phyloP scores from a whole-genome alignment of 2,888 invertebrate genomes.

The Flabesymbios commensalis region DNA sequence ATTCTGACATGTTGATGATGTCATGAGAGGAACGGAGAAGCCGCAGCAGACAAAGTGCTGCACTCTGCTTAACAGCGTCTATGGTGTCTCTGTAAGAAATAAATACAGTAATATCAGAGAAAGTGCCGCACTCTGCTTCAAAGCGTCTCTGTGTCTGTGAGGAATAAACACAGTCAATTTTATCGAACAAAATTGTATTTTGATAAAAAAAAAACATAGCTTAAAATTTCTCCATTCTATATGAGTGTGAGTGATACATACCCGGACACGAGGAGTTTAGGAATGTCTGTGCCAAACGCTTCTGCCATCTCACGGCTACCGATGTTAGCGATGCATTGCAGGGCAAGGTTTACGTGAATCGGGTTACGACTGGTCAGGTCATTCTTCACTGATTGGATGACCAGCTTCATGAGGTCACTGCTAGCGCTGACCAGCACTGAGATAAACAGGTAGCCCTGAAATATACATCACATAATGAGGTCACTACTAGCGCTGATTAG shows the following conservation, averaged over 20 bases:
- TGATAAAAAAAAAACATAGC: not conserved
- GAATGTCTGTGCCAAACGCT: slow-evolving; percentile 96
- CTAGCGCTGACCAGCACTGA: slow-evolving; percentile 98
- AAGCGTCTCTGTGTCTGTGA: not conserved
- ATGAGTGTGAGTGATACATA: slow-evolving; percentile 64
- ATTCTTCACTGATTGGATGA: slow-evolving; percentile 98
- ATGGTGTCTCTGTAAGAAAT: slow-evolving; percentile 80
- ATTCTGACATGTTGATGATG: slow-evolving; percentile 90
- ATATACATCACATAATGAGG: not conserved
- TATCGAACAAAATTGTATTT: not conserved
- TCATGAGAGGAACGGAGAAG: slow-evolving; percentile 94
- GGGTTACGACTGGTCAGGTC: slow-evolving; percentile 93
- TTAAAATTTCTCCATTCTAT: not conserved
- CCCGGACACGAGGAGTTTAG: slow-evolving; percentile 97
- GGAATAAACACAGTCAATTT: too few relatives aligned
- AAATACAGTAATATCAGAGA: not conserved
- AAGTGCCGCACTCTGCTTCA: not conserved
- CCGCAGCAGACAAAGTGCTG: slow-evolving; percentile 92
- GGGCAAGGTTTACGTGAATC: slow-evolving; percentile 95
- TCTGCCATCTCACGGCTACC: slow-evolving; percentile 99
- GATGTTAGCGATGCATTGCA: slow-evolving; percentile 99
- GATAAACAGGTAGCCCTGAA: slow-evolving; percentile 96
- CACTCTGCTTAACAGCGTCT: slow-evolving; percentile 99
- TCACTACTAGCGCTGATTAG: slow-evolving; percentile 65
- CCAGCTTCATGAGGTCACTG: slow-evolving; percentile 97